Evolutionary conservation across 1,140 invertebrate genomes (phyloP).

Genomic region (Steinernema feltiae): DNA sequence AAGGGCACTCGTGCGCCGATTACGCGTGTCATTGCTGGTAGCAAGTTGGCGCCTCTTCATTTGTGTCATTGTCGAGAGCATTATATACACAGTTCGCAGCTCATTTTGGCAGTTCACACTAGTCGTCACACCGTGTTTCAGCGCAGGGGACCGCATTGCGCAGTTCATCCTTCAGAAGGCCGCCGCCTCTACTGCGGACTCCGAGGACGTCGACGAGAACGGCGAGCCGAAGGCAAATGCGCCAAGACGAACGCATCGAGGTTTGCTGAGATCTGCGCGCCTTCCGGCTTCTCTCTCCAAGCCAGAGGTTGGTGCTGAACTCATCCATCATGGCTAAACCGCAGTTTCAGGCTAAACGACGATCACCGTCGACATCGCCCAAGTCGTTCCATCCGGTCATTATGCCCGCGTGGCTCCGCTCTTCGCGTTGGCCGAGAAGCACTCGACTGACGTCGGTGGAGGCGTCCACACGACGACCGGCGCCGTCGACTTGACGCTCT

Average conservation of each 20-base stretch:
- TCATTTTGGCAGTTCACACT: no score
- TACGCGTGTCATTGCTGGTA: no score
- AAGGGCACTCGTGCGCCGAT: no score
- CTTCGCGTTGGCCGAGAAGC: conserved; percentile 84
- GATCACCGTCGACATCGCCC: not conserved
- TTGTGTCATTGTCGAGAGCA: no score
- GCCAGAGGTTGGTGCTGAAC: not conserved
- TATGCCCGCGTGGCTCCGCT: conserved; percentile 90
- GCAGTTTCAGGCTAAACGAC: not conserved
- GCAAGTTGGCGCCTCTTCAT: no score
- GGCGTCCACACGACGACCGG: conserved; percentile 86
- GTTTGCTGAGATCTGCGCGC: not conserved
- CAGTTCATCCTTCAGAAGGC: conserved; percentile 65
- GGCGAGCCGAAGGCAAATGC: not conserved
- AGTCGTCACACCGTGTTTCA: no score
- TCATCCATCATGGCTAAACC: conserved; percentile 71
- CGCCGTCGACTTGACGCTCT: conserved; percentile 84
- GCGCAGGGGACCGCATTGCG: conserved; percentile 90
- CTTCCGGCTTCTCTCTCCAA: not conserved
- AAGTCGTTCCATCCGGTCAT: conserved; percentile 75
- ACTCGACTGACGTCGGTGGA: conserved; percentile 89
- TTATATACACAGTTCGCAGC: no score
- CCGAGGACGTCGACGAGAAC: not conserved
- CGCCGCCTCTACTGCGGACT: conserved; percentile 70
- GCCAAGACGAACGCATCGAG: not conserved